phyloP scores from a whole-genome alignment of 2,888 invertebrate species.

The Chalcosyrphus nemorum region DNA sequence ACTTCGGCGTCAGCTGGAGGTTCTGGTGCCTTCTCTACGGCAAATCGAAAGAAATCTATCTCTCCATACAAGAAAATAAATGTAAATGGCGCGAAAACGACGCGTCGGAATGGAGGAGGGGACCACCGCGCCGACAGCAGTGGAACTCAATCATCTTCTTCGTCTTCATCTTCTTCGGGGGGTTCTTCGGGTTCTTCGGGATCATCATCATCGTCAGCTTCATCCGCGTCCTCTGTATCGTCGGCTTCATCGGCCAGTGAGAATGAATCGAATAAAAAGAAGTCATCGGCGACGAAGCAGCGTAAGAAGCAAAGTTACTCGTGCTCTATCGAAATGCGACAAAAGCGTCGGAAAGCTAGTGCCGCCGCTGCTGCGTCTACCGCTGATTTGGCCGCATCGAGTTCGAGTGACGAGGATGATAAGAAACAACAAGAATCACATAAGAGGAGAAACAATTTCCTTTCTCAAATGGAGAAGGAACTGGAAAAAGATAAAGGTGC shows the following conservation, averaged over 20 bases:
- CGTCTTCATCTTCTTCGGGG: constrained; percentile 75
- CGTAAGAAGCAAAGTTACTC: constrained; percentile 78
- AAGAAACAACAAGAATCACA: constrained; percentile 48
- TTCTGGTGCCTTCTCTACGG: constrained; percentile 48
- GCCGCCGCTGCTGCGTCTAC: constrained; percentile 72
- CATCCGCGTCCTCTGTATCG: constrained; percentile 69
- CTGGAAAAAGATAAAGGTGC: constrained; percentile 85
- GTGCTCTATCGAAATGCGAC: constrained; percentile 78
- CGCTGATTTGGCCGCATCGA: constrained; percentile 74
- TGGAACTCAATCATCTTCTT: constrained; percentile 77
- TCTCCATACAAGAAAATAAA: constrained; percentile 80
- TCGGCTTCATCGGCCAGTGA: constrained; percentile 74
- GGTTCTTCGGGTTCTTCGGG: constrained; percentile 75
- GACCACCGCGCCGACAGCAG: constrained; percentile 72
- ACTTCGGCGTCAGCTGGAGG: constrained; percentile 36
- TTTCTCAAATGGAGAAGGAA: constrained; percentile 87
- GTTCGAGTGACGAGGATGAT: constrained; percentile 75
- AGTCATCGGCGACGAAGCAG: constrained; percentile 48
- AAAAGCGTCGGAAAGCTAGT: constrained; percentile 76
- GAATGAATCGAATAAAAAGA: constrained; percentile 66
- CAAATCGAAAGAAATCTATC: constrained; percentile 68
- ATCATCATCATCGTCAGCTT: constrained; percentile 73
- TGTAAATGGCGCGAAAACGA: constrained; percentile 79
- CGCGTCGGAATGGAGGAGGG: constrained; percentile 64
- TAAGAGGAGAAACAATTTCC: constrained; percentile 74